phyloP scores from a whole-genome alignment of 37 sponge, comb jelly and placozoan species.

The Spongia lamella region DNA sequence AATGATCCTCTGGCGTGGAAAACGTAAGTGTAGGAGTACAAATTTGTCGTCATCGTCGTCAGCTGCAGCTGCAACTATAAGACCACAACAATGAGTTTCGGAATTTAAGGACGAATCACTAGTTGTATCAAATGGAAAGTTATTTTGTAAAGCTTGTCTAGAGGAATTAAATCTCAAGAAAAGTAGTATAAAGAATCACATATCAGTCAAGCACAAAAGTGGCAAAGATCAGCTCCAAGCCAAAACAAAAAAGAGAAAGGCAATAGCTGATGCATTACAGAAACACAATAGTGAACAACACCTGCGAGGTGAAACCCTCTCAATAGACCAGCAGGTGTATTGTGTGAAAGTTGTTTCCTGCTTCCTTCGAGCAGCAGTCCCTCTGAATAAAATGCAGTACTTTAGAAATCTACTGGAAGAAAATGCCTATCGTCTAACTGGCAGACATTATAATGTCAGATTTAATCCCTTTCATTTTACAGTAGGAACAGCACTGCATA shows the following conservation, averaged over 20 bases:
- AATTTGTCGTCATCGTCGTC: no score
- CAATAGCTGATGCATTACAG: slow-evolving; percentile 19
- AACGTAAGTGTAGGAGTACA: no score
- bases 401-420: slow-evolving; percentile 45
- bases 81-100: slow-evolving; percentile 34
- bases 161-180: slow-evolving; percentile 23
- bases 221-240: slow-evolving; percentile 29
- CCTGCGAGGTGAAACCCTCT: slow-evolving; percentile 36
- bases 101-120: slow-evolving; percentile 30
- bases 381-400: slow-evolving; percentile 21
- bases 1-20: no score
- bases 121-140: slow-evolving; percentile 2
- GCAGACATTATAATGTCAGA: slow-evolving; percentile 17
- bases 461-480: slow-evolving; percentile 26
- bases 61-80: slow-evolving; percentile 13
- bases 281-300: slow-evolving; percentile 8
- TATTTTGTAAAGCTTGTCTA: slow-evolving; percentile 35
- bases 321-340: slow-evolving; percentile 13
- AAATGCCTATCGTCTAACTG: slow-evolving; percentile 19
- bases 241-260: not conserved
- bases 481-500: no score
- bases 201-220: slow-evolving; percentile 24
- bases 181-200: slow-evolving; percentile 10
- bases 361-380: slow-evolving; percentile 31
- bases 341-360: slow-evolving; percentile 43